Percentiles rank a stretch among this genome's conserved stretches.
Evolutionary conservation across 2,797 vertebrate genomes (phyloP).

Genomic region (Salarias fasciatus): DNA sequence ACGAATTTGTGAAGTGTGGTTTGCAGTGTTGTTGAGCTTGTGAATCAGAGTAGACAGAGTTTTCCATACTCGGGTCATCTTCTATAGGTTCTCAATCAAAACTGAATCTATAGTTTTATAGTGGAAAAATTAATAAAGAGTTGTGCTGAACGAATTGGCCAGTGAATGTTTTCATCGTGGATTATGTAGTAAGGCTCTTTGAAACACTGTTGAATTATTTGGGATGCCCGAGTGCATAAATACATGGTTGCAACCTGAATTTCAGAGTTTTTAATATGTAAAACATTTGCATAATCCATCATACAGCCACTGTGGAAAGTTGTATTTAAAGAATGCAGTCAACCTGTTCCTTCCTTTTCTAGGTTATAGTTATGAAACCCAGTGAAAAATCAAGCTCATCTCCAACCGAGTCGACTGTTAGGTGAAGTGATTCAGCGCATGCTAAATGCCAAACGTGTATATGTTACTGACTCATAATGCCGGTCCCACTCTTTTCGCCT

Average conservation of each 20-base stretch:
- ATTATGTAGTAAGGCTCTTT: too few relatives aligned
- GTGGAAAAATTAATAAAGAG: too few relatives aligned
- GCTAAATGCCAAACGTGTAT: conserved; percentile 4
- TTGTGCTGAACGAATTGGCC: too few relatives aligned
- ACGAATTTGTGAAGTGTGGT: too few relatives aligned
- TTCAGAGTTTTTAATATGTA: conserved; percentile 1
- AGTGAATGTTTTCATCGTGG: too few relatives aligned
- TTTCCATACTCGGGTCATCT: too few relatives aligned
- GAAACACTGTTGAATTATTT: too few relatives aligned
- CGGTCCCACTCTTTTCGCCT: conserved; percentile 91
- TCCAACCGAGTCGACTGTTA: conserved; percentile 5
- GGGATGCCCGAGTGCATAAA: background rate
- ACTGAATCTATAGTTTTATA: too few relatives aligned
- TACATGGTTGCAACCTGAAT: background rate
- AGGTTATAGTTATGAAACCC: background rate
- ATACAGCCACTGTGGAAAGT: background rate
- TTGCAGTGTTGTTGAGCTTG: too few relatives aligned
- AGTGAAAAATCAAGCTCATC: conserved; percentile 1
- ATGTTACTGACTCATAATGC: conserved; percentile 87
- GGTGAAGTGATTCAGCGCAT: background rate
- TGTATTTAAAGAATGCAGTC: background rate
- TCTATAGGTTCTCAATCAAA: too few relatives aligned
- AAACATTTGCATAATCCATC: too few relatives aligned
- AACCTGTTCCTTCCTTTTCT: background rate
- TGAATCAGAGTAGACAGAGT: too few relatives aligned